Percentiles rank a stretch among this genome's conserved stretches.
These are phyloP conservation scores for Epizoanthus illoricatus DNA, from an alignment of 92 coral and sea anemone species.

Conservation along the genomic window DNA sequence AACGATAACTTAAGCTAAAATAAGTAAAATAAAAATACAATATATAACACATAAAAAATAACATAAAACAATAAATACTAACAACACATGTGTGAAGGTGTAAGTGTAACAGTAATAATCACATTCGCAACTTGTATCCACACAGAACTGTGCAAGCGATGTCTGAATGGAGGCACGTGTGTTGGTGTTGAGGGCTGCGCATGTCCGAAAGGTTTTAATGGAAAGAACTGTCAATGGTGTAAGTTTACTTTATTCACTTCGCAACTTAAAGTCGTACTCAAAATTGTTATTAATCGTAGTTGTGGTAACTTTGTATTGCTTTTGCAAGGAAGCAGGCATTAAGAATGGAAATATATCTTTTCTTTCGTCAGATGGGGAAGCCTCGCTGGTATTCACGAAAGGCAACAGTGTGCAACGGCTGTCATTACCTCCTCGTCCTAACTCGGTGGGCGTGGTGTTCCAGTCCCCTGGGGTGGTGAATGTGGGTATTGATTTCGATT, in stretches of 20 bases:
- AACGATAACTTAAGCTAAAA: slow-evolving; percentile 6
- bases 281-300: neutral
- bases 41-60: neutral
- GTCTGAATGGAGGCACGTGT: slow-evolving; percentile 91
- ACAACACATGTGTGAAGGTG: neutral
- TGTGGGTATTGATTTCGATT: slow-evolving; percentile 92
- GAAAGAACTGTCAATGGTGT: slow-evolving; percentile 96
- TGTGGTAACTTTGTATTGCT: neutral
- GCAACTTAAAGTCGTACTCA: no score
- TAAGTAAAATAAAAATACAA: neutral
- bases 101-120: no score
- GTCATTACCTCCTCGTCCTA: slow-evolving; percentile 94
- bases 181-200: slow-evolving; percentile 61
- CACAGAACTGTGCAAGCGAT: slow-evolving; percentile 79
- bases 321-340: neutral
- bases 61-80: neutral
- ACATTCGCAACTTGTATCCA: neutral
- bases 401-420: slow-evolving; percentile 95
- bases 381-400: slow-evolving; percentile 86
- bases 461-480: slow-evolving; percentile 74
- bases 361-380: slow-evolving; percentile 80
- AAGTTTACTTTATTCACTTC: slow-evolving; percentile 42
- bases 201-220: slow-evolving; percentile 89
- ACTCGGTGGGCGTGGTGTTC: slow-evolving; percentile 79
- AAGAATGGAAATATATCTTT: neutral